Conservation (phyloP, 2,888 invertebrate species). For the Cistogaster globosa region DNA sequence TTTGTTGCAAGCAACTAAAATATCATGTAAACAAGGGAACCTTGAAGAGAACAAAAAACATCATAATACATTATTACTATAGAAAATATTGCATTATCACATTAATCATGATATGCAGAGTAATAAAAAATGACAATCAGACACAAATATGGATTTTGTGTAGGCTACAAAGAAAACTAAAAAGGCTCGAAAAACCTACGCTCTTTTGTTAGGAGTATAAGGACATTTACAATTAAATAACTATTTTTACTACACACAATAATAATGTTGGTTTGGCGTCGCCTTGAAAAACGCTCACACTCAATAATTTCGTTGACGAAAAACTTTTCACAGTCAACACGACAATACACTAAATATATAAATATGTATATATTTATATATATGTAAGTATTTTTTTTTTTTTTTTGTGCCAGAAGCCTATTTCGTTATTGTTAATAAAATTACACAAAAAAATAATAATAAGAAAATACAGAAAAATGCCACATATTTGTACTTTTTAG, state of each 20-base stretch:
- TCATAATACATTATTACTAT: not conserved
- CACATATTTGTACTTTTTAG: too few species aligned
- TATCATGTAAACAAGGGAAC: slow-evolving; percentile 41
- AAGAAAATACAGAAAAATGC: too few species aligned
- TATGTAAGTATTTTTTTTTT: not conserved
- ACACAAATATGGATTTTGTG: slow-evolving; percentile 42
- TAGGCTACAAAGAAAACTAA: slow-evolving; percentile 39
- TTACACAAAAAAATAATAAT: not conserved
- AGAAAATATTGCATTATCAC: slow-evolving; percentile 45
- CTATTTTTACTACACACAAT: slow-evolving; percentile 10
- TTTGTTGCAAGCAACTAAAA: slow-evolving; percentile 31
- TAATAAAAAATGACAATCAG: slow-evolving; percentile 52
- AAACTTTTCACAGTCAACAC: slow-evolving; percentile 7
- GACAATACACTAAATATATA: not conserved
- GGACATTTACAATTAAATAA: slow-evolving; percentile 53
- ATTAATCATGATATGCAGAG: slow-evolving; percentile 55
- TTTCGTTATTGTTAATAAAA: slow-evolving; percentile 17
- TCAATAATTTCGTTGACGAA: slow-evolving; percentile 14
- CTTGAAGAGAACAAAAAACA: slow-evolving; percentile 28
- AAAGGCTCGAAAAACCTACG: slow-evolving; percentile 52
- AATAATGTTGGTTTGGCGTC: slow-evolving; percentile 21
- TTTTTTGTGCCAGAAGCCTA: not conserved
- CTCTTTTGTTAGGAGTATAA: slow-evolving; percentile 27
- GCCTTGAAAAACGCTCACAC: slow-evolving; percentile 2
- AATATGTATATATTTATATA: not conserved